Evolutionary conservation across 2,113 vertebrate genomes (phyloP).

Genomic region (Embiotoca jacksoni): DNA sequence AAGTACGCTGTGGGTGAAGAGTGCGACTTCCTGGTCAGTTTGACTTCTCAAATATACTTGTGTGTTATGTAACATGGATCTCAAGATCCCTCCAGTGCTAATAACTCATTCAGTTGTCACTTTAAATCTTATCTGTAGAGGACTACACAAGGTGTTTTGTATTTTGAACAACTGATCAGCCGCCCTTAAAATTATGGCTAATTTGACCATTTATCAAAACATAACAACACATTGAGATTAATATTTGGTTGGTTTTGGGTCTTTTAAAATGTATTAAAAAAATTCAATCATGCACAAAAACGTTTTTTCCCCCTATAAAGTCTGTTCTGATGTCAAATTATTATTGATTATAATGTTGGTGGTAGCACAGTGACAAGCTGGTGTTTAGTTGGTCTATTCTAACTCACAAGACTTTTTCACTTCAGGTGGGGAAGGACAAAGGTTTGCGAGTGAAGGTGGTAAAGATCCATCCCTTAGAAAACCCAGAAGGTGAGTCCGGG

Average conservation of each 20-base stretch:
- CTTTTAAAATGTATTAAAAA: too few relatives aligned
- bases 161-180: too few relatives aligned
- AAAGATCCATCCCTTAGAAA: slow-evolving; percentile 93
- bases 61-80: not conserved
- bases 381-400: not conserved
- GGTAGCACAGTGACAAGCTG: not conserved
- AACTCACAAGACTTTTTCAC: not conserved
- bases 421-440: slow-evolving; percentile 93
- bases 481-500: slow-evolving; percentile 83
- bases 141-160: too few relatives aligned
- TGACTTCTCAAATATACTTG: not conserved
- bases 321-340: slow-evolving; percentile 3
- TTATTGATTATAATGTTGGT: not conserved
- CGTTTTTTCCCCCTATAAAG: not conserved
- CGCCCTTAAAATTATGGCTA: too few relatives aligned
- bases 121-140: too few relatives aligned
- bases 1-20: slow-evolving; percentile 96
- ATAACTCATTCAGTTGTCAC: too few relatives aligned
- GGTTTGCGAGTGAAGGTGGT: slow-evolving; percentile 90
- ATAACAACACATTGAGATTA: too few relatives aligned
- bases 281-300: too few relatives aligned
- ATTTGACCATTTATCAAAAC: too few relatives aligned
- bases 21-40: slow-evolving; percentile 95
- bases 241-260: too few relatives aligned
- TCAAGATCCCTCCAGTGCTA: not conserved